These are phyloP conservation scores for Nebria salina DNA, from an alignment of 2,888 invertebrate species.

Conservation along the genomic window DNA sequence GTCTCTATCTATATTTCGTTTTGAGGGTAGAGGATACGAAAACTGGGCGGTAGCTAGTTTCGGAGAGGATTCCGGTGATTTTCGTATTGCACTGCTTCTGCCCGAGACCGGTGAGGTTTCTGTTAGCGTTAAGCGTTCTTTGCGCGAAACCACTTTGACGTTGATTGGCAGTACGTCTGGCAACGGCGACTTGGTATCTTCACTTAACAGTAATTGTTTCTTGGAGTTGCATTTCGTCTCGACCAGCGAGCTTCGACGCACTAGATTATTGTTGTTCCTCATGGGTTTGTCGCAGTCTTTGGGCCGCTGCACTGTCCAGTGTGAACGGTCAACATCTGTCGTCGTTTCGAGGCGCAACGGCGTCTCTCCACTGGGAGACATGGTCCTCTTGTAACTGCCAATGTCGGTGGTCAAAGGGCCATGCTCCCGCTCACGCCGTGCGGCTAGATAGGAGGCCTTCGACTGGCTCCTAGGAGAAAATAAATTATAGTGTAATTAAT, in stretches of 20 bases:
- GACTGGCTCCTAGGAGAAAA: conserved; percentile 75
- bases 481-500: conserved; percentile 28
- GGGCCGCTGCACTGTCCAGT: conserved; percentile 48
- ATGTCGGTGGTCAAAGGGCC: conserved; percentile 74
- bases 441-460: conserved; percentile 80
- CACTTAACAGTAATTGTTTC: conserved; percentile 50
- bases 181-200: conserved; percentile 57
- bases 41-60: conserved; percentile 38
- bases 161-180: conserved; percentile 69
- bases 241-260: conserved; percentile 58
- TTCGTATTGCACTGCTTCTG: conserved; percentile 18
- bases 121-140: conserved; percentile 53
- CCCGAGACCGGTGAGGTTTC: conserved; percentile 37
- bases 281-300: conserved; percentile 55
- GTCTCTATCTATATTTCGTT: conserved; percentile 32
- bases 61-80: conserved; percentile 48
- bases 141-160: conserved; percentile 61
- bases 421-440: conserved; percentile 74
- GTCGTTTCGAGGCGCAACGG: conserved; percentile 33
- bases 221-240: conserved; percentile 57
- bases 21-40: neutral
- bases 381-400: conserved; percentile 78
- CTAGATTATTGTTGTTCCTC: conserved; percentile 55
- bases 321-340: conserved; percentile 9
- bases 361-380: conserved; percentile 71